phyloP scores from a whole-genome alignment of 2,113 vertebrate species.

The Gambusia affinis region DNA sequence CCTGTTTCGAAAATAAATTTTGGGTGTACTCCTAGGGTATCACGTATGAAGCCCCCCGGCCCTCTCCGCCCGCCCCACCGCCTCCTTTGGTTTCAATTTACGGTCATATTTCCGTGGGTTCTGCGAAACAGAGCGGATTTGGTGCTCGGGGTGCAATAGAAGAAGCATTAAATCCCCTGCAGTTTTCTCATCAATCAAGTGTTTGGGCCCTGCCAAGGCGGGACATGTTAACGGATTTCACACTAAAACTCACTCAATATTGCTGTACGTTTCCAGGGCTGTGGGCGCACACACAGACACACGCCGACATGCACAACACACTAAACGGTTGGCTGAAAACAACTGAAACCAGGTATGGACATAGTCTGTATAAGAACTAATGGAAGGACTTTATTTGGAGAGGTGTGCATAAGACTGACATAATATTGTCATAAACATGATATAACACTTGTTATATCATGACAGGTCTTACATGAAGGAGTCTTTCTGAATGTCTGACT shows the following conservation, averaged over 20 bases:
- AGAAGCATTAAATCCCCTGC: constrained; percentile 52
- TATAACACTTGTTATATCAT: too few species aligned
- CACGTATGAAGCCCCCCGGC: constrained; percentile 14
- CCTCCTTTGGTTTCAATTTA: constrained; percentile 54
- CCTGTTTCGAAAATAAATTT: constrained; percentile 48
- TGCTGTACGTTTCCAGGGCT: neutral
- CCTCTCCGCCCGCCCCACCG: too few species aligned
- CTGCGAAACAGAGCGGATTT: constrained; percentile 20
- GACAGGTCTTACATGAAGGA: too few species aligned
- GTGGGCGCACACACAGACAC: neutral
- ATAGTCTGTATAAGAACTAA: neutral
- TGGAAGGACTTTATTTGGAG: too few species aligned
- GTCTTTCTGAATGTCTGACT: too few species aligned
- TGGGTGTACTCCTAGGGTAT: constrained; percentile 49
- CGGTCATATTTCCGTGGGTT: constrained; percentile 33
- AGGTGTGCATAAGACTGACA: too few species aligned
- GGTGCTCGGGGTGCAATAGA: constrained; percentile 24
- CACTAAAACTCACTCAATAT: constrained; percentile 39
- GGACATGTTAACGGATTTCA: constrained; percentile 46
- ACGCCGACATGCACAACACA: neutral
- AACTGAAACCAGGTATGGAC: neutral
- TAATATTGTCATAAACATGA: too few species aligned
- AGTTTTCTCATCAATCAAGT: constrained; percentile 64
- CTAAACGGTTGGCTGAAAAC: neutral
- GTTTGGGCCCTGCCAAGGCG: constrained; percentile 50